A percentile compares a stretch with the other conserved stretches of the same genome.
Conservation (phyloP, 2,888 invertebrate genomes). For the Drosophila melanocephala region DNA sequence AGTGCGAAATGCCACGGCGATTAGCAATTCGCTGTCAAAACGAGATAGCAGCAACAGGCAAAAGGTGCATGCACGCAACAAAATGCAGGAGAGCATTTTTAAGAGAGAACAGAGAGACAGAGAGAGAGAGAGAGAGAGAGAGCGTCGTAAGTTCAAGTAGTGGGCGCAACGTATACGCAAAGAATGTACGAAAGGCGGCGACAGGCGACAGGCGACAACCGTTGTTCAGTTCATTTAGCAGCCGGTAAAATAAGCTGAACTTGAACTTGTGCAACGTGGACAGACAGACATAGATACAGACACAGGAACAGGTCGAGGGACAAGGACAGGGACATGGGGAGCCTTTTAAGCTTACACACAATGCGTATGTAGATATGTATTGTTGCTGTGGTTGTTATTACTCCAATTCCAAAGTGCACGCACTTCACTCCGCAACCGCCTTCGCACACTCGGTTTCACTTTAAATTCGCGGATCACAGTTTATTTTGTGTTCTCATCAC, state of each 20-base stretch:
- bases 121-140: conserved; percentile 16
- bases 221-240: conserved; percentile 29
- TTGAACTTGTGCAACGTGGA: conserved; percentile 58
- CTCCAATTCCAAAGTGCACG: conserved; percentile 59
- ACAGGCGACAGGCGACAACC: conserved; percentile 24
- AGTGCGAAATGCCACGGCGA: conserved; percentile 74
- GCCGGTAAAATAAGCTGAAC: conserved; percentile 60
- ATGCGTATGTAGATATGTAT: not conserved
- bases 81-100: conserved; percentile 50
- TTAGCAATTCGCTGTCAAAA: conserved; percentile 80
- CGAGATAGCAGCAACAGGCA: conserved; percentile 61
- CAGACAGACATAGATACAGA: conserved; percentile 7
- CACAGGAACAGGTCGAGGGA: conserved; percentile 3
- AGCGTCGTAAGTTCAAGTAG: conserved; percentile 57
- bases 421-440: conserved; percentile 40
- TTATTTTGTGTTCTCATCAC: conserved; percentile 41
- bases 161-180: conserved; percentile 49
- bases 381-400: conserved; percentile 32
- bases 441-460: conserved; percentile 18
- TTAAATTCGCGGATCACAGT: conserved; percentile 65
- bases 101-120: conserved; percentile 8
- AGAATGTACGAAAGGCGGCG: conserved; percentile 3
- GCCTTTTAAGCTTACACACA: conserved; percentile 15
- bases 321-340: not conserved
- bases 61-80: conserved; percentile 77